These are phyloP conservation scores for Nephrotoma appendiculata DNA, from an alignment of 2,888 invertebrate species.

Conservation along the genomic window DNA sequence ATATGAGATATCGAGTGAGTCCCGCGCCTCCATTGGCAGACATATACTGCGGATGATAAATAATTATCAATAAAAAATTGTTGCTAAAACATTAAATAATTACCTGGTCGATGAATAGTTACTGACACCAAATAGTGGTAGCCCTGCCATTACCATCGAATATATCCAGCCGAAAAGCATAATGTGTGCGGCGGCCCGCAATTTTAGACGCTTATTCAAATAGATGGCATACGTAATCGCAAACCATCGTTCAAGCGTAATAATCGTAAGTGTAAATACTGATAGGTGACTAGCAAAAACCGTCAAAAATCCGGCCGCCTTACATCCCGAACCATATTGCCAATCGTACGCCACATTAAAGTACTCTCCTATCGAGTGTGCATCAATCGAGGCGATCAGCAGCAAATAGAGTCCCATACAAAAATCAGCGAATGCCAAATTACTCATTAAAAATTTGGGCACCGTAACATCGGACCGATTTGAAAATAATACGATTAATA, in stretches of 20 bases:
- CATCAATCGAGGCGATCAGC: slow-evolving; percentile 70
- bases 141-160: slow-evolving; percentile 56
- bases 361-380: slow-evolving; percentile 70
- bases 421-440: slow-evolving; percentile 78
- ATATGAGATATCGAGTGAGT: slow-evolving; percentile 54
- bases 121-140: slow-evolving; percentile 72
- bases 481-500: slow-evolving; percentile 59
- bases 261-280: slow-evolving; percentile 71
- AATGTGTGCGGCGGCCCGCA: slow-evolving; percentile 55
- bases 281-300: slow-evolving; percentile 79
- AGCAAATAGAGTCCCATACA: slow-evolving; percentile 75
- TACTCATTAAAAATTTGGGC: slow-evolving; percentile 60
- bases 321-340: slow-evolving; percentile 75
- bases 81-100: slow-evolving; percentile 1
- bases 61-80: background rate
- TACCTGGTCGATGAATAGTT: slow-evolving; percentile 75
- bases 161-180: slow-evolving; percentile 71
- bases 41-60: slow-evolving; percentile 49
- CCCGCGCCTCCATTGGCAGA: slow-evolving; percentile 68
- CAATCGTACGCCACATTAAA: slow-evolving; percentile 84
- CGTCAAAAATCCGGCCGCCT: slow-evolving; percentile 75
- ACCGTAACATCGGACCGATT: slow-evolving; percentile 42
- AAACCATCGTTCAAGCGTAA: slow-evolving; percentile 74
- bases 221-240: slow-evolving; percentile 74
- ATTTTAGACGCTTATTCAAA: slow-evolving; percentile 61